Base-by-base conservation (phyloP, 2,113 vertebrate species). In the Chaetodon trifascialis region DNA sequence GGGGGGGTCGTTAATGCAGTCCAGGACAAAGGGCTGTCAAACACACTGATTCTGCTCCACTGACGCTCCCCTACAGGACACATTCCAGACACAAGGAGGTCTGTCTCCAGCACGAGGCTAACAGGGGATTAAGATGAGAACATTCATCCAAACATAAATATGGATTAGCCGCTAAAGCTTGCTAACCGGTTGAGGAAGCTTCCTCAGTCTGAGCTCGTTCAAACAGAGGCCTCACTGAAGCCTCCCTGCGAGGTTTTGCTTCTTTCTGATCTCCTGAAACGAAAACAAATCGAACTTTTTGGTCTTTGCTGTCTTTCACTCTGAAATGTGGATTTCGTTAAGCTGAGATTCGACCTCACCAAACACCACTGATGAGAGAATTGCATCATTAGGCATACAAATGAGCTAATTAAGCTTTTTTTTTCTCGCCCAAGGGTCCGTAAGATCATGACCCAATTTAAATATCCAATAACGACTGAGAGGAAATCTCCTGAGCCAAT, bases 401-500 rank as follows among this genome's bases (percentile, higher is more conserved):
- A 88, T 71, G 83, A 70, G 72, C 62, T 82, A 71, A 85, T 83
- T 87, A 52, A 44, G 23, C 52, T 23, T 69, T 55, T 84, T 64
- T 70, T 38, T 63, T 47, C 5, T 25, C 0, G 19, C 56, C 21
- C 5, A 42, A 54, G 64, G 65, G 69, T 76, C 73, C 4, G 1
- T 58, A 47, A 59, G 25, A 79, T 73, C 65, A 0, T 90, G 93
- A 91, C 91, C 91, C 88, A 88, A 12, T 88, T 92, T 63, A 51
- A 52, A 25, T 3, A 8, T 7, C 92, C 93, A 93, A 93, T 94
- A 78, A 64, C 17, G 79, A 14, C 65, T 7, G 1, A 52, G 89
- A 42, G 76, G 44, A 62, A 75, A 80, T 89, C 88, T 90, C 84
- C 89, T 88, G 91, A 94, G 84, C 94, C 94, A 94, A 94, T 93